Evolutionary conservation across 2,888 invertebrate genomes (phyloP).

Genomic region (Onchidella celtica): DNA sequence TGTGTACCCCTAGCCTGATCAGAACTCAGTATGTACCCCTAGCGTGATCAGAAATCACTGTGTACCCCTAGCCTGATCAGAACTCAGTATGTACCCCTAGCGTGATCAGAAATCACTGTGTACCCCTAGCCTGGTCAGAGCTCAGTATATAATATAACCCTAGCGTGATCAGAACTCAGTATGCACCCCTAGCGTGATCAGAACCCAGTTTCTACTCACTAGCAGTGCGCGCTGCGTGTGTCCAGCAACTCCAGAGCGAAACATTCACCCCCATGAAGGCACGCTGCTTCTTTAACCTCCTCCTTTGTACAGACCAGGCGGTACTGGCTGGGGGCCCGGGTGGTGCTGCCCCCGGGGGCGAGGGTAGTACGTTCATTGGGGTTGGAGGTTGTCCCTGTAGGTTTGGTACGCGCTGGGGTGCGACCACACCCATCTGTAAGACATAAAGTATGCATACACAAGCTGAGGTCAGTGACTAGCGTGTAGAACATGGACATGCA

Average conservation of each 20-base stretch:
- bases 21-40: no score
- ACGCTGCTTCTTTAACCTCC: conserved; percentile 42
- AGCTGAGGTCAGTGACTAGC: not conserved
- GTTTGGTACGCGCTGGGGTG: conserved; percentile 52
- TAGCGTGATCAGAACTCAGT: no score
- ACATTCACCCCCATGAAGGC: conserved; percentile 53
- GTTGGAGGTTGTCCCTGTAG: conserved; percentile 38
- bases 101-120: no score
- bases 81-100: no score
- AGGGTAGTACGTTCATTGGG: conserved; percentile 36
- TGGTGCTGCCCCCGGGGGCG: not conserved
- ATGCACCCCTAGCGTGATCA: no score
- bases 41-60: no score
- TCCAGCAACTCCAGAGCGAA: conserved; percentile 48
- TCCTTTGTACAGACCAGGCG: conserved; percentile 45
- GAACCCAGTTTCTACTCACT: no score
- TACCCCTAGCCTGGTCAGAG: no score
- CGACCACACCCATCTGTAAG: conserved; percentile 54
- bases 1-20: no score
- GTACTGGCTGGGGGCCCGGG: not conserved
- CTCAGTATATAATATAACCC: no score
- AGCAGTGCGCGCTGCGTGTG: conserved; percentile 50
- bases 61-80: no score
- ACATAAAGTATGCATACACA: not conserved
- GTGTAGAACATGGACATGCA: no score